Evolutionary conservation across 2,113 vertebrate genomes (phyloP).

Genomic region (Agapornis roseicollis): DNA sequence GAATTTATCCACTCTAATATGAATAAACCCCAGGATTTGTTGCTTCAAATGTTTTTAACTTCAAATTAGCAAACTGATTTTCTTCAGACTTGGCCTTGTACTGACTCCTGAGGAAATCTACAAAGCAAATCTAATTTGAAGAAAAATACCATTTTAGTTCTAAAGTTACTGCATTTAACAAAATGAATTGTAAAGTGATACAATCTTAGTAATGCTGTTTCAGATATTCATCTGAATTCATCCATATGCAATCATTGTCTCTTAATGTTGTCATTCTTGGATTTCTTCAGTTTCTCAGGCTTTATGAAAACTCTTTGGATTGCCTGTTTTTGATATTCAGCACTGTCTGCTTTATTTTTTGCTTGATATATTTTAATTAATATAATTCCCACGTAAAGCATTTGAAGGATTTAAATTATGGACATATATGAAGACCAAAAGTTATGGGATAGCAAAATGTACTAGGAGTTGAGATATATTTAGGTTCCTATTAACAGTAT

Average conservation of each 20-base stretch:
- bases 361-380: neutral
- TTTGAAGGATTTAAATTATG: neutral
- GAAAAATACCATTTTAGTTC: neutral
- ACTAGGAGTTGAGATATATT: neutral
- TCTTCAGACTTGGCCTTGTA: neutral
- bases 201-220: neutral
- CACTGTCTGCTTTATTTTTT: neutral
- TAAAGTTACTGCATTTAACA: neutral
- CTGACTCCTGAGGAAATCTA: neutral
- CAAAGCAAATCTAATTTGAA: neutral
- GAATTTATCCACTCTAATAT: neutral
- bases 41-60: neutral
- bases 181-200: neutral
- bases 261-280: neutral
- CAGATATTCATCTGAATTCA: neutral
- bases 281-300: neutral
- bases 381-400: neutral
- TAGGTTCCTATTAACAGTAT: neutral
- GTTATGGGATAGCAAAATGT: neutral
- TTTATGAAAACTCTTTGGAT: neutral
- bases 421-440: neutral
- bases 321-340: neutral
- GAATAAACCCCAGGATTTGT: neutral
- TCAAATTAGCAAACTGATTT: neutral
- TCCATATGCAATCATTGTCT: neutral